Evolutionary conservation across 2,797 vertebrate species (phyloP).

Genomic region (Bovichtus diacanthus): DNA sequence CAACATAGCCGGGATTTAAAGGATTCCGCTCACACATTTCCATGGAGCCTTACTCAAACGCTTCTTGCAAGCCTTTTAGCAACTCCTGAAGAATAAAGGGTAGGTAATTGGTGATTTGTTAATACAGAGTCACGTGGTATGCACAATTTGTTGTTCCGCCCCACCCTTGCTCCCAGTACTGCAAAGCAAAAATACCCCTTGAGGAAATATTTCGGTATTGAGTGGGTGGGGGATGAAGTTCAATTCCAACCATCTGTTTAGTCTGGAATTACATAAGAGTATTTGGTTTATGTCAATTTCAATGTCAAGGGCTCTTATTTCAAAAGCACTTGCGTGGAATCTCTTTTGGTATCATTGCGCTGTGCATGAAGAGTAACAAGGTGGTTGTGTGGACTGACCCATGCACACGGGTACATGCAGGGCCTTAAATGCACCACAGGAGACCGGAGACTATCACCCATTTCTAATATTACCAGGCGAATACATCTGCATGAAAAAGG

Average conservation of each 20-base stretch:
- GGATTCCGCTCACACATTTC: constrained; percentile 98
- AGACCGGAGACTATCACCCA: not conserved
- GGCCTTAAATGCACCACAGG: constrained; percentile 30
- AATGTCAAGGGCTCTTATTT: not conserved
- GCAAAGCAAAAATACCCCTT: constrained; percentile 71
- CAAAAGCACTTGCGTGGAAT: not conserved
- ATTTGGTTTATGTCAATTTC: not conserved
- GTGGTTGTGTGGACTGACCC: constrained; percentile 23
- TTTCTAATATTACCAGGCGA: not conserved
- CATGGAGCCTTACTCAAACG: constrained; percentile 85
- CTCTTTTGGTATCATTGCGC: not conserved
- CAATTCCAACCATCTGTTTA: constrained; percentile 22
- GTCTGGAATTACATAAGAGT: constrained; percentile 12
- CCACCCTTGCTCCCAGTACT: constrained; percentile 86
- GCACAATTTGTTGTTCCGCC: constrained; percentile 86
- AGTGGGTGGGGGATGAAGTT: constrained; percentile 42
- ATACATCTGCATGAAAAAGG: not conserved
- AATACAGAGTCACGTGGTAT: constrained; percentile 87
- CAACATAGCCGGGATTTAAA: constrained; percentile 94
- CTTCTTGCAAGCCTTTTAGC: constrained; percentile 90
- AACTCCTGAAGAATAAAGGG: constrained; percentile 91
- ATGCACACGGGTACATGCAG: not conserved
- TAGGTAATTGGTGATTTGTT: constrained; percentile 94
- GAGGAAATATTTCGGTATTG: constrained; percentile 66
- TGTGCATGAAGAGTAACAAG: constrained; percentile 23